These are phyloP conservation scores for Drosophila sechellia DNA, from an alignment of 1,140 invertebrate genomes.

Conservation along the genomic window DNA sequence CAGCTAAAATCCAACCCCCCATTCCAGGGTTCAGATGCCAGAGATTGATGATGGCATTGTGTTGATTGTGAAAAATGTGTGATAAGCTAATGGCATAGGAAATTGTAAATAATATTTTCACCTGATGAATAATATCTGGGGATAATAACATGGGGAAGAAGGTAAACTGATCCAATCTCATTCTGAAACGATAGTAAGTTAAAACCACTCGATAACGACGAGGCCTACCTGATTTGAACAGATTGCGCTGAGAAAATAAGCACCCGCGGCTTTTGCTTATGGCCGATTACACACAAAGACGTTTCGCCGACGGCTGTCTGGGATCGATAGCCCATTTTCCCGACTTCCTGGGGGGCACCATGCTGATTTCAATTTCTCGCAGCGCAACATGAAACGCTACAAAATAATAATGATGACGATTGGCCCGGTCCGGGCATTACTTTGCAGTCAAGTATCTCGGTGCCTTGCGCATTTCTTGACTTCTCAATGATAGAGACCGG, in stretches of 20 bases:
- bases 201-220: constrained; percentile 40
- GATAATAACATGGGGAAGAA: background rate
- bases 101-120: constrained; percentile 16
- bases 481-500: constrained; percentile 61
- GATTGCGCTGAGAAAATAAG: constrained; percentile 48
- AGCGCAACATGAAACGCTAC: constrained; percentile 77
- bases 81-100: constrained; percentile 25
- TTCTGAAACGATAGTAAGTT: constrained; percentile 24
- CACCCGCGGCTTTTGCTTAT: constrained; percentile 65
- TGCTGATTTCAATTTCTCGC: constrained; percentile 79
- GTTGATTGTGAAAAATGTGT: constrained; percentile 23
- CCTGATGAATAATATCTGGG: constrained; percentile 28
- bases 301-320: constrained; percentile 57
- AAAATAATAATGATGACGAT: constrained; percentile 79
- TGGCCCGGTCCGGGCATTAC: constrained; percentile 39
- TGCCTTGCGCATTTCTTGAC: constrained; percentile 74
- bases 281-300: constrained; percentile 73
- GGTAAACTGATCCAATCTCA: constrained; percentile 11
- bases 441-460: constrained; percentile 25
- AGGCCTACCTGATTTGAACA: constrained; percentile 4
- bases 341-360: constrained; percentile 36
- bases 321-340: constrained; percentile 2
- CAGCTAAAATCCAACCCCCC: constrained; percentile 30
- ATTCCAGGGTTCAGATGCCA: constrained; percentile 4
- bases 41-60: constrained; percentile 53